phyloP scores from a whole-genome alignment of 2,888 invertebrate genomes.

The Agonum fuliginosum region DNA sequence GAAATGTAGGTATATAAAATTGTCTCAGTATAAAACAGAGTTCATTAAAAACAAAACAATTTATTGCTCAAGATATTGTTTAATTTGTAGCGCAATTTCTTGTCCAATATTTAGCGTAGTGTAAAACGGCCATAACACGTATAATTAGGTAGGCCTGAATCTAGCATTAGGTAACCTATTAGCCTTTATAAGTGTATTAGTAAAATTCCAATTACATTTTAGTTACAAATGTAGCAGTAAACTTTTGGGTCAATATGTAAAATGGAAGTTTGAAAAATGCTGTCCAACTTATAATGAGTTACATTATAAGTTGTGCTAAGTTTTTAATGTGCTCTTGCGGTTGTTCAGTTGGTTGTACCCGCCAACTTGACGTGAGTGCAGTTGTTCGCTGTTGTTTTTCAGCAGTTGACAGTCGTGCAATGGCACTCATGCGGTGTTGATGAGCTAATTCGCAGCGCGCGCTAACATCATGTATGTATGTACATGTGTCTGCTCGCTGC shows the following conservation, averaged over 20 bases:
- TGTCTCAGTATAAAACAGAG: no score
- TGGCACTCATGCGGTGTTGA: slow-evolving; percentile 34
- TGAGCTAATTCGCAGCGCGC: slow-evolving; percentile 28
- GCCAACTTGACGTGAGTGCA: slow-evolving; percentile 15
- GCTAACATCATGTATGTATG: slow-evolving; percentile 31
- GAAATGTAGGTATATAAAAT: no score
- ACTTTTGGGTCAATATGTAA: not conserved
- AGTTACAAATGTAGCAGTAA: no score
- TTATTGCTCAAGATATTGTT: no score
- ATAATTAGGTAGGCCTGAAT: no score
- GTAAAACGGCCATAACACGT: no score
- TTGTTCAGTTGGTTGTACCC: not conserved
- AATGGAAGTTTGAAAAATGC: not conserved
- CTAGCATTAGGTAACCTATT: no score
- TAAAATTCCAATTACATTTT: no score
- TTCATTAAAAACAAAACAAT: no score
- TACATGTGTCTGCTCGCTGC: slow-evolving; percentile 33
- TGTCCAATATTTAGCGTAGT: no score
- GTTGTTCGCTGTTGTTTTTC: slow-evolving; percentile 32
- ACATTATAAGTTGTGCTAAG: not conserved
- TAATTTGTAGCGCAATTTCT: no score
- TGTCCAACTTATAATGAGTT: not conserved
- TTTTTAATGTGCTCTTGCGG: slow-evolving; percentile 1
- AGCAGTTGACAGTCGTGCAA: not conserved
- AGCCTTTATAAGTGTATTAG: no score